Evolutionary conservation across 2,113 vertebrate genomes (phyloP).

Genomic region (Ophiodon elongatus): DNA sequence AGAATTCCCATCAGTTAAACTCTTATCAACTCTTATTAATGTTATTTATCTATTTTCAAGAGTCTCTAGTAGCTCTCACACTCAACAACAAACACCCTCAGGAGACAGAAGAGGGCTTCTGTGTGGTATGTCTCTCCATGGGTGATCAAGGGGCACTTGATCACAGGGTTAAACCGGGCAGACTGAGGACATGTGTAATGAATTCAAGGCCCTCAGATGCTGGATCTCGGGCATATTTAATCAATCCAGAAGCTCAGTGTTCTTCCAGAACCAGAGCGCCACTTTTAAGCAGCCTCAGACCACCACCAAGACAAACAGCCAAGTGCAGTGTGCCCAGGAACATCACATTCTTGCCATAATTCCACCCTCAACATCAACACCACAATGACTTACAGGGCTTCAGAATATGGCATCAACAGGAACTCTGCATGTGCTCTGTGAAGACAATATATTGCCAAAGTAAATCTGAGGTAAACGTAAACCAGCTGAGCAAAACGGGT

Average conservation of each 20-base stretch:
- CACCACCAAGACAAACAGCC: slow-evolving; percentile 68
- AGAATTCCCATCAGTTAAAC: slow-evolving; percentile 38
- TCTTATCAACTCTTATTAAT: slow-evolving; percentile 54
- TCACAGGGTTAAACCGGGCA: slow-evolving; percentile 42
- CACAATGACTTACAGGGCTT: slow-evolving; percentile 55
- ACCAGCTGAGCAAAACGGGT: background rate
- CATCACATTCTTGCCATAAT: slow-evolving; percentile 68
- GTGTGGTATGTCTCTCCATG: slow-evolving; percentile 65
- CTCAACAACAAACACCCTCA: slow-evolving; percentile 50
- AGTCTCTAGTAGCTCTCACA: slow-evolving; percentile 32
- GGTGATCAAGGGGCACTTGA: slow-evolving; percentile 55
- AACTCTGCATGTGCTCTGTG: slow-evolving; percentile 31
- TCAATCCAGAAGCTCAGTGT: slow-evolving; percentile 60
- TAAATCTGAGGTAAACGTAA: slow-evolving; percentile 47
- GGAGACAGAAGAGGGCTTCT: slow-evolving; percentile 40
- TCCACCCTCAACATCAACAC: slow-evolving; percentile 63
- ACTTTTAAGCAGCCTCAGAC: slow-evolving; percentile 70
- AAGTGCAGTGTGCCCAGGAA: slow-evolving; percentile 47
- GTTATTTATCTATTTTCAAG: slow-evolving; percentile 66
- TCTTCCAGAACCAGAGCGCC: slow-evolving; percentile 68
- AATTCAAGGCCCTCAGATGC: slow-evolving; percentile 66
- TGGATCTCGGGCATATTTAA: slow-evolving; percentile 63
- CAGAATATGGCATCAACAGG: slow-evolving; percentile 47
- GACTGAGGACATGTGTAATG: slow-evolving; percentile 61
- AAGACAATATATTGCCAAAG: slow-evolving; percentile 24